phyloP scores from a whole-genome alignment of 2,888 invertebrate species.

The Melanophora roralis region DNA sequence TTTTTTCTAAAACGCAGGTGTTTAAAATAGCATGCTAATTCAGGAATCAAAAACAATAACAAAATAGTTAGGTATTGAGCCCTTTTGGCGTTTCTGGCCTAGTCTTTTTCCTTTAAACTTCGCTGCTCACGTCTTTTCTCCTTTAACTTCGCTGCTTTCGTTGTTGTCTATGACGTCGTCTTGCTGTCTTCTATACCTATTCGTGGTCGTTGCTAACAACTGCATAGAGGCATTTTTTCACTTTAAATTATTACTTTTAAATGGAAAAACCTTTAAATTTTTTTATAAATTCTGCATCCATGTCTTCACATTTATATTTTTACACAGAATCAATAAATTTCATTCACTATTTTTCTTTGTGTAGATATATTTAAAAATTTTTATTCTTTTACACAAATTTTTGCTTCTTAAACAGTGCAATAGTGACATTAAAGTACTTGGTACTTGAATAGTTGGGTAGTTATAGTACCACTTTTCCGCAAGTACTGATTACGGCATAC shows the following conservation, averaged over 20 bases:
- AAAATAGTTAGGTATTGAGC: conserved; percentile 15
- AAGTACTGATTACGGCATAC: no score
- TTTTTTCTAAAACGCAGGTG: conserved; percentile 32
- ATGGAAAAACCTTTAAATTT: conserved; percentile 35
- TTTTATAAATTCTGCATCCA: conserved; percentile 48
- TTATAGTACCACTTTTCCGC: background rate
- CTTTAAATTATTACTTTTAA: conserved; percentile 45
- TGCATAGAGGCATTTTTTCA: conserved; percentile 62
- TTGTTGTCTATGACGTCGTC: conserved; percentile 50
- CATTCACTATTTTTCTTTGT: conserved; percentile 49
- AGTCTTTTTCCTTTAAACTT: conserved; percentile 57
- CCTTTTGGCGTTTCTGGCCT: conserved; percentile 53
- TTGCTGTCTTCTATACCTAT: conserved; percentile 56
- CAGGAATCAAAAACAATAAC: background rate
- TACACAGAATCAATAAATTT: conserved; percentile 36
- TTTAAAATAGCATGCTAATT: conserved; percentile 29
- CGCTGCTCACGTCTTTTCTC: conserved; percentile 34
- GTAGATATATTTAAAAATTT: conserved; percentile 34
- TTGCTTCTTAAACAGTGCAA: conserved; percentile 54
- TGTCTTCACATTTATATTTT: conserved; percentile 34
- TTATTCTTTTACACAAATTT: conserved; percentile 44
- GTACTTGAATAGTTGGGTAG: background rate
- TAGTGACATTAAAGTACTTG: conserved; percentile 31
- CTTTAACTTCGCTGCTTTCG: conserved; percentile 8
- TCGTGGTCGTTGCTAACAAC: conserved; percentile 53